Conservation (phyloP, 2,797 vertebrate genomes). For the Pelodytes ibericus region DNA sequence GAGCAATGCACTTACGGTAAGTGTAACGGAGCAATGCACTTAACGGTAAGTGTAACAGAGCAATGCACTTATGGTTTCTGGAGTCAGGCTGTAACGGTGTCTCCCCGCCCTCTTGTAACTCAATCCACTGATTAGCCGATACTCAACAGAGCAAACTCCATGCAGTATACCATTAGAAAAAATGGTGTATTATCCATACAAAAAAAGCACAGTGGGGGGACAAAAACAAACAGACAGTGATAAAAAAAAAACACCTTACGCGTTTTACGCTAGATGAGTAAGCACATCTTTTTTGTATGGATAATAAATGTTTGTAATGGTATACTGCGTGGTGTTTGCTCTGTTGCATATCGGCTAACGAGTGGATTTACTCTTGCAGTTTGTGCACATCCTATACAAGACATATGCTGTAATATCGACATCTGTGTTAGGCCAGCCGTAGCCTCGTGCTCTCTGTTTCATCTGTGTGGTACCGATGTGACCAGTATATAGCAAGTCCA, state of each 20-base stretch:
- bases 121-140: not conserved
- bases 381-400: not conserved
- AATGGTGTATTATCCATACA: too few relatives aligned
- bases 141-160: not conserved
- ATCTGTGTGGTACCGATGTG: not conserved
- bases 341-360: too few relatives aligned
- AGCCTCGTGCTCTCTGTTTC: not conserved
- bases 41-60: not conserved
- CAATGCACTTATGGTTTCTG: not conserved
- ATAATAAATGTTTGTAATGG: too few relatives aligned
- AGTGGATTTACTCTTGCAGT: not conserved
- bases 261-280: too few relatives aligned
- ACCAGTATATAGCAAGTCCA: not conserved
- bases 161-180: not conserved
- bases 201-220: too few relatives aligned
- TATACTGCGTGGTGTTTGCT: too few relatives aligned
- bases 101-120: not conserved
- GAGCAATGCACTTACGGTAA: not conserved
- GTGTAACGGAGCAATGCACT: not conserved
- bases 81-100: not conserved
- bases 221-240: too few relatives aligned
- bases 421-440: not conserved
- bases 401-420: not conserved
- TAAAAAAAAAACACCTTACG: too few relatives aligned
- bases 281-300: too few relatives aligned